Conservation (phyloP, 2,113 vertebrate genomes). For the Coptodon rendalli region DNA sequence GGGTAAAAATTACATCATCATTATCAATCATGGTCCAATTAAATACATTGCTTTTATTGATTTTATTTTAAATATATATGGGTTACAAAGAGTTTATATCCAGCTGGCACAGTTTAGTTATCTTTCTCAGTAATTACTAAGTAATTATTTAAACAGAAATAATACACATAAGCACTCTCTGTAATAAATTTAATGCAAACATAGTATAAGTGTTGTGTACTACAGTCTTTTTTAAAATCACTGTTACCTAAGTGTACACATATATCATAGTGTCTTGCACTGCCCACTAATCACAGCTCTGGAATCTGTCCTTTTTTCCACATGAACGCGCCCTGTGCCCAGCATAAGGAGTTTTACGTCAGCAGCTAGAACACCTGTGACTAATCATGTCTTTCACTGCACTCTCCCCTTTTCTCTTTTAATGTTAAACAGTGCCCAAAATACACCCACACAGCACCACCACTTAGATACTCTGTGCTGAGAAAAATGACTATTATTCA, state of each 20-base stretch:
- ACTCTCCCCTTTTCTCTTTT: conserved; percentile 40
- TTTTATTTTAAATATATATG: not conserved
- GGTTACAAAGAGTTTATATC: not conserved
- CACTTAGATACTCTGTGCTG: conserved; percentile 38
- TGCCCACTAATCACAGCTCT: conserved; percentile 22
- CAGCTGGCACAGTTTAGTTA: not conserved
- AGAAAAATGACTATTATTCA: conserved; percentile 46
- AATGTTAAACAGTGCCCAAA: conserved; percentile 53
- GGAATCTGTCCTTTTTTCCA: conserved; percentile 28
- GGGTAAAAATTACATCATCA: not conserved
- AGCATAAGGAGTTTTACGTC: conserved; percentile 38
- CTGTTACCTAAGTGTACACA: not conserved
- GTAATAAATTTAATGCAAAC: not conserved
- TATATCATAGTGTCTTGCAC: conserved; percentile 2
- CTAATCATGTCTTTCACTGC: conserved; percentile 51
- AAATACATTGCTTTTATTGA: conserved; percentile 16
- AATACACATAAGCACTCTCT: not conserved
- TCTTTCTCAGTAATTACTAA: not conserved
- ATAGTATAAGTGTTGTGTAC: not conserved
- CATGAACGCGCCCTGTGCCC: not conserved
- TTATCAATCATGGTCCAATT: not conserved
- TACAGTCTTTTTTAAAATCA: not conserved
- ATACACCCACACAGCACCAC: conserved; percentile 47
- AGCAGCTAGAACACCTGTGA: conserved; percentile 52
- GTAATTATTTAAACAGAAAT: not conserved